Conservation (phyloP, 2,797 vertebrate species). For the Gila robusta region DNA sequence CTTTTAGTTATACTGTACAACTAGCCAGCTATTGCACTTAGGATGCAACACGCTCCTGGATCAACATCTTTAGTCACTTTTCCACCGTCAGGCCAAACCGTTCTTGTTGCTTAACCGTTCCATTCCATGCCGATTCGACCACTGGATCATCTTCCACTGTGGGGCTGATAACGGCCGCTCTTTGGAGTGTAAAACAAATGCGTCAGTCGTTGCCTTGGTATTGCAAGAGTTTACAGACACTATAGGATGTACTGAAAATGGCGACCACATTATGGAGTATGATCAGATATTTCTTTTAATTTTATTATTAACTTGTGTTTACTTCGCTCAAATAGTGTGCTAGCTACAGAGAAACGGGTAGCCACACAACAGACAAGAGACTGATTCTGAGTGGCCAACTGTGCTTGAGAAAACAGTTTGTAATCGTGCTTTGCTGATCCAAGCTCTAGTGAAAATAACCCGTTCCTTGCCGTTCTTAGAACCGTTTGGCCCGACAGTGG, state of each 20-base stretch:
- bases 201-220: neutral
- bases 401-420: neutral
- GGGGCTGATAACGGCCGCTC: rapidly evolving
- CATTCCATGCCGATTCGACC: neutral
- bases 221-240: neutral
- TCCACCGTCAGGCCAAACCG: neutral
- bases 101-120: neutral
- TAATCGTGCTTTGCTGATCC: neutral
- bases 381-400: neutral
- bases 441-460: neutral
- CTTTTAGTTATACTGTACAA: neutral
- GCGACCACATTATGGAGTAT: no score
- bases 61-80: neutral
- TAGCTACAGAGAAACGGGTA: neutral
- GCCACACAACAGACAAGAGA: neutral
- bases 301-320: no score
- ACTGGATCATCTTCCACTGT: neutral
- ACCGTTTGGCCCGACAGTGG: neutral
- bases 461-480: neutral
- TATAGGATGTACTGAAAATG: no score
- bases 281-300: no score
- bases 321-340: neutral
- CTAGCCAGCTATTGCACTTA: neutral
- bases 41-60: neutral
- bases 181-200: neutral